These are phyloP conservation scores for Ambastaia sidthimunki DNA, from an alignment of 2,797 vertebrate species.

Conservation along the genomic window DNA sequence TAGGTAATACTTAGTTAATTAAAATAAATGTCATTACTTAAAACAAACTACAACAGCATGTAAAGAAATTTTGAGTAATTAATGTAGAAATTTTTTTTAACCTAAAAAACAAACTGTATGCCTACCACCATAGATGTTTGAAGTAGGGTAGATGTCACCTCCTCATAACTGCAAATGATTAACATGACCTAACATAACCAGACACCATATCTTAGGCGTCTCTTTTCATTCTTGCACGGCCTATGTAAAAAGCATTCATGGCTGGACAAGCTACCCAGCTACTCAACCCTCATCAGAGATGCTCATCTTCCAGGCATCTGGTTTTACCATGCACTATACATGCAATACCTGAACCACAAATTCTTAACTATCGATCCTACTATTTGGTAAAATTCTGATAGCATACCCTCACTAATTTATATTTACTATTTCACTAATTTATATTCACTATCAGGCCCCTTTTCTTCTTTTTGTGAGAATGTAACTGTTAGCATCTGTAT, in stretches of 20 bases:
- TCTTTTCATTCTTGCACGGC: conserved; percentile 25
- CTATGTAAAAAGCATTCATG: background rate
- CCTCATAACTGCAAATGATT: conserved; percentile 68
- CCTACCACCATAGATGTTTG: conserved; percentile 42
- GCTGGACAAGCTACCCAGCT: background rate
- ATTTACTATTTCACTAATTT: no score
- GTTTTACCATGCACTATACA: no score
- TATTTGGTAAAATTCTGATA: background rate
- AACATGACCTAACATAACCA: conserved; percentile 53
- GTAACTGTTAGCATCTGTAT: conserved; percentile 70
- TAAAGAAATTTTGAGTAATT: conserved; percentile 65
- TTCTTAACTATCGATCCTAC: no score
- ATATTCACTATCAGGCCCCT: background rate
- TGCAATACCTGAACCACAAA: no score
- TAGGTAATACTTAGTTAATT: no score
- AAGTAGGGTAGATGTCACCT: conserved; percentile 49
- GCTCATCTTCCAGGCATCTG: no score
- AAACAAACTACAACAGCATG: conserved; percentile 9
- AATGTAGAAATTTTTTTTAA: no score
- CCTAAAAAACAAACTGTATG: conserved; percentile 59
- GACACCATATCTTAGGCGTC: conserved; percentile 14
- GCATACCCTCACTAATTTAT: background rate
- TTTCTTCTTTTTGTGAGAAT: conserved; percentile 70
- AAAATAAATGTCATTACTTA: background rate
- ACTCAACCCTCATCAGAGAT: no score